Conservation (phyloP, 2,888 invertebrate genomes). For the Orthosia gothica region DNA sequence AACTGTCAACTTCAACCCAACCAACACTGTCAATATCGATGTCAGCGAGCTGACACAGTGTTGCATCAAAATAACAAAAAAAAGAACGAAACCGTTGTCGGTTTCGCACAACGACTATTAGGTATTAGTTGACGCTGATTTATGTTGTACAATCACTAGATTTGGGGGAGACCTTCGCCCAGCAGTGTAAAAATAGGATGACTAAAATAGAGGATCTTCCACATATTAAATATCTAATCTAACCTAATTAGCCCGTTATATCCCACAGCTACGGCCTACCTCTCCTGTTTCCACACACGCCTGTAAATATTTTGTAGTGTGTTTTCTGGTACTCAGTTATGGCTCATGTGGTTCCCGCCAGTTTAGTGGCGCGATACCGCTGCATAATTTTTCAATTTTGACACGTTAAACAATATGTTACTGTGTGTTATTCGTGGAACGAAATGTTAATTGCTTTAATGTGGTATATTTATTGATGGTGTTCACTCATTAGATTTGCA, state of each 20-base stretch:
- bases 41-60: too few relatives aligned
- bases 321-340: neutral
- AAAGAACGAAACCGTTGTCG: too few relatives aligned
- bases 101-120: too few relatives aligned
- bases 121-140: neutral
- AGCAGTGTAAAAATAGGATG: too few relatives aligned
- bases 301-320: neutral
- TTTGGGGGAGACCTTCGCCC: too few relatives aligned
- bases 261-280: too few relatives aligned
- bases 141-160: neutral
- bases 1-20: too few relatives aligned
- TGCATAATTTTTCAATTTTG: slow-evolving; percentile 58
- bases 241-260: too few relatives aligned
- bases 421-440: slow-evolving; percentile 45
- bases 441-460: slow-evolving; percentile 48
- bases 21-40: too few relatives aligned
- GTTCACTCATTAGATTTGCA: slow-evolving; percentile 44
- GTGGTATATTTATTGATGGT: slow-evolving; percentile 41
- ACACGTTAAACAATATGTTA: slow-evolving; percentile 32
- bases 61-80: too few relatives aligned
- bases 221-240: neutral
- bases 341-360: neutral
- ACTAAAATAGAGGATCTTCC: neutral
- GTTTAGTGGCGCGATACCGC: slow-evolving; percentile 33
- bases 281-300: too few relatives aligned